phyloP scores from a whole-genome alignment of 2,888 invertebrate species.

The Cantharis nigra region DNA sequence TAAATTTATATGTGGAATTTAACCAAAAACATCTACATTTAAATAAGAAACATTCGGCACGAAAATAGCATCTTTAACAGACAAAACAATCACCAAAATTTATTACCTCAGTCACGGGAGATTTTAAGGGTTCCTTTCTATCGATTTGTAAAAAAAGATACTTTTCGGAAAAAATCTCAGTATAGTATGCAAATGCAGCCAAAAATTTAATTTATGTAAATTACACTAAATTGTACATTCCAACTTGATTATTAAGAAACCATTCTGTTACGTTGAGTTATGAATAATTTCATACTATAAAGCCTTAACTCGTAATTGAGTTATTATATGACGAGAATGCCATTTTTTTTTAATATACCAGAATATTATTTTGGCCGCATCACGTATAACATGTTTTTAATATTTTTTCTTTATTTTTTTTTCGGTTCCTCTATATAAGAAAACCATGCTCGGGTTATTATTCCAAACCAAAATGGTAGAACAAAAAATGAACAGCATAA shows the following conservation, averaged over 20 bases:
- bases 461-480: not conserved
- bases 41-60: constrained; percentile 11
- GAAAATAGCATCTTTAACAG: constrained; percentile 22
- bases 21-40: constrained; percentile 24
- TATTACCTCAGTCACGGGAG: not conserved
- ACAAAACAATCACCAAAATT: constrained; percentile 25
- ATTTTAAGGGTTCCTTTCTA: not conserved
- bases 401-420: not conserved
- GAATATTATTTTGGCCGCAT: not conserved
- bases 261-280: not conserved
- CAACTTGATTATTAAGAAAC: constrained; percentile 8
- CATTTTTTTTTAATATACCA: not conserved
- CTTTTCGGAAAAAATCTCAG: not conserved
- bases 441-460: not conserved
- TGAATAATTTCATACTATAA: not conserved
- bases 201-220: constrained; percentile 11
- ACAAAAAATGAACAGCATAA: not conserved
- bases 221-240: constrained; percentile 18
- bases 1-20: constrained; percentile 21
- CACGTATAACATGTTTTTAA: not conserved
- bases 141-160: not conserved
- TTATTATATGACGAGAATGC: not conserved
- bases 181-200: not conserved
- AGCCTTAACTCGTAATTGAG: not conserved
- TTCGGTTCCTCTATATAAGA: not conserved